These are phyloP conservation scores for Rhabditoides inermis DNA, from an alignment of 2,888 invertebrate genomes.

Conservation along the genomic window DNA sequence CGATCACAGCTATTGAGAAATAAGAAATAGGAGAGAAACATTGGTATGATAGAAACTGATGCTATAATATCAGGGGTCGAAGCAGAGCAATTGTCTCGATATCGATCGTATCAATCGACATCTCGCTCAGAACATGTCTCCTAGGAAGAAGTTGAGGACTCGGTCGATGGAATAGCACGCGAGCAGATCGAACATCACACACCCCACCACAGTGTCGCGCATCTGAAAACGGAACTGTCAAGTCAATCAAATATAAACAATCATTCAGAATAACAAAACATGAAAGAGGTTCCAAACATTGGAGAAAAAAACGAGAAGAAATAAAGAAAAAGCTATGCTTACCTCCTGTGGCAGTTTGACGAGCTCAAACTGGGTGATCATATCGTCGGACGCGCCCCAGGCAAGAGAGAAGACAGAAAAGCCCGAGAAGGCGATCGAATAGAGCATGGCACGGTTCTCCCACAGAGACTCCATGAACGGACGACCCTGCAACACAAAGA, in stretches of 20 bases:
- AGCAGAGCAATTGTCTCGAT: too few relatives aligned
- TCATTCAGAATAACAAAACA: not conserved
- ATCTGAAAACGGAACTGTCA: slow-evolving; percentile 65
- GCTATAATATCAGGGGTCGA: too few relatives aligned
- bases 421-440: slow-evolving; percentile 77
- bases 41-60: too few relatives aligned
- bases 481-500: slow-evolving; percentile 68
- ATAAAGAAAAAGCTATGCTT: not conserved
- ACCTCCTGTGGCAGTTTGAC: slow-evolving; percentile 85
- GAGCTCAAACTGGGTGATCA: slow-evolving; percentile 83
- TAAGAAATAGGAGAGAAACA: too few relatives aligned
- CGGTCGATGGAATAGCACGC: slow-evolving; percentile 74
- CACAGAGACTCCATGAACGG: slow-evolving; percentile 94
- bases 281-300: not conserved
- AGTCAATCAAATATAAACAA: not conserved
- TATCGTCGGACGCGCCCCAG: slow-evolving; percentile 65
- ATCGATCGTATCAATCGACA: too few relatives aligned
- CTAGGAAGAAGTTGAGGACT: slow-evolving; percentile 32
- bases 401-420: slow-evolving; percentile 75
- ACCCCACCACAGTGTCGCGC: slow-evolving; percentile 72
- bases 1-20: too few relatives aligned
- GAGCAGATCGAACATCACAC: slow-evolving; percentile 75
- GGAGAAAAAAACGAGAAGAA: too few relatives aligned
- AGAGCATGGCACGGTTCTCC: slow-evolving; percentile 83
- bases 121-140: slow-evolving; percentile 31